Evolutionary conservation across 2,797 vertebrate species (phyloP).

Genomic region (Gambusia yucatana): DNA sequence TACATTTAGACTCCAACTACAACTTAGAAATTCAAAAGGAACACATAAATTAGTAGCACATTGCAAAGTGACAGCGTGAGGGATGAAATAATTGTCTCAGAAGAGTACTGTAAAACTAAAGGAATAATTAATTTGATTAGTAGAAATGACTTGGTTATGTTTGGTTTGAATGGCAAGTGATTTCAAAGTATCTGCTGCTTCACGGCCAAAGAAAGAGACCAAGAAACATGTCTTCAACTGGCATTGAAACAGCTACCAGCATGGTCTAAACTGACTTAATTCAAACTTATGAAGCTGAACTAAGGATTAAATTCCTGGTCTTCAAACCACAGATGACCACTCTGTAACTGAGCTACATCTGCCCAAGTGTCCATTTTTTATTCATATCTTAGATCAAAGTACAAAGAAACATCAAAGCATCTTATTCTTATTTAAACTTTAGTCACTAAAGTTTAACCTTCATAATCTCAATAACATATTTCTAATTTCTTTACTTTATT

Average conservation of each 20-base stretch:
- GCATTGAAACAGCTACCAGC: neutral
- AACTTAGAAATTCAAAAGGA: neutral
- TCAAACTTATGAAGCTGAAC: neutral
- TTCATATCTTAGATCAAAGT: neutral
- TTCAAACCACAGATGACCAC: neutral
- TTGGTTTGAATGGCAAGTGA: neutral
- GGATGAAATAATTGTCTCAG: neutral
- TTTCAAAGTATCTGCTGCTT: neutral
- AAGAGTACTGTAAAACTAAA: neutral
- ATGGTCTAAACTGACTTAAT: neutral
- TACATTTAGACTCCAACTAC: neutral
- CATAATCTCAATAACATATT: neutral
- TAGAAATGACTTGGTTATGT: neutral
- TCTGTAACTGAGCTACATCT: neutral
- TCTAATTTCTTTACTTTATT: neutral
- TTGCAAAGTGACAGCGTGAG: neutral
- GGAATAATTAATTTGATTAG: neutral
- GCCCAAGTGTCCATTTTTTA: neutral
- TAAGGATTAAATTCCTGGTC: neutral
- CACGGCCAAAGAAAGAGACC: neutral
- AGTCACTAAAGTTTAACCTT: neutral
- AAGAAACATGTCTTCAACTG: neutral
- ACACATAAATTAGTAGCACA: neutral
- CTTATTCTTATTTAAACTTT: slow-evolving; percentile 10
- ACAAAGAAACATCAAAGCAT: neutral